Conservation (phyloP, 2,797 vertebrate species). For the Zalophus californianus region DNA sequence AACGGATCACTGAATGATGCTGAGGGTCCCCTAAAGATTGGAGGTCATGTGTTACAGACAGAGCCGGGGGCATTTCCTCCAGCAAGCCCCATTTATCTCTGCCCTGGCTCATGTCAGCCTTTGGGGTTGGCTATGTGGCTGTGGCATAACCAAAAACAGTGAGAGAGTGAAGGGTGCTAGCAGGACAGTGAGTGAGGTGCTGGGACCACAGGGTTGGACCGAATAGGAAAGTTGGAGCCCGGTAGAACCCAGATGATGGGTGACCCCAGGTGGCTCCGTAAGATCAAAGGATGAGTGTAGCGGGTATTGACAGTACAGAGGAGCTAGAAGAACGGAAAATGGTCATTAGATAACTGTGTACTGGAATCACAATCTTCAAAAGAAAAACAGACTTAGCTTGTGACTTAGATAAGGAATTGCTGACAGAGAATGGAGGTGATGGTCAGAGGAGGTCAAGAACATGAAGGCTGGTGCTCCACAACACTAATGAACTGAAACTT, state of each 20-base stretch:
- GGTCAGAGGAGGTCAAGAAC: background rate
- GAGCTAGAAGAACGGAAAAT: background rate
- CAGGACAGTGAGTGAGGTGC: background rate
- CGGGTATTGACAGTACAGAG: background rate
- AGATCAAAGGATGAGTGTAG: background rate
- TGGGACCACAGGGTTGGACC: background rate
- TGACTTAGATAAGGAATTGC: background rate
- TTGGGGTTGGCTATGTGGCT: background rate
- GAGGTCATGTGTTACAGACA: background rate
- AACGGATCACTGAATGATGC: background rate
- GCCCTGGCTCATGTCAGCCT: background rate
- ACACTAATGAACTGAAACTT: background rate
- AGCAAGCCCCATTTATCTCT: background rate
- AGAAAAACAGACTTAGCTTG: background rate
- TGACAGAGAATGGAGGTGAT: background rate
- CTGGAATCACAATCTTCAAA: background rate
- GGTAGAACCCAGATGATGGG: background rate
- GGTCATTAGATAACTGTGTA: background rate
- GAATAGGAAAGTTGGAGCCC: background rate
- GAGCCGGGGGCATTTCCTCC: background rate
- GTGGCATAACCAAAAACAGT: background rate
- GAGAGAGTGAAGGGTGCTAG: background rate
- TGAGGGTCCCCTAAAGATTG: background rate
- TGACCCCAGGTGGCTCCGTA: background rate
- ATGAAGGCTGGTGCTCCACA: background rate